Percentiles rank a stretch among this genome's conserved stretches.
Evolutionary conservation across 2,113 vertebrate genomes (phyloP).

Genomic region (Puntigrus tetrazona): DNA sequence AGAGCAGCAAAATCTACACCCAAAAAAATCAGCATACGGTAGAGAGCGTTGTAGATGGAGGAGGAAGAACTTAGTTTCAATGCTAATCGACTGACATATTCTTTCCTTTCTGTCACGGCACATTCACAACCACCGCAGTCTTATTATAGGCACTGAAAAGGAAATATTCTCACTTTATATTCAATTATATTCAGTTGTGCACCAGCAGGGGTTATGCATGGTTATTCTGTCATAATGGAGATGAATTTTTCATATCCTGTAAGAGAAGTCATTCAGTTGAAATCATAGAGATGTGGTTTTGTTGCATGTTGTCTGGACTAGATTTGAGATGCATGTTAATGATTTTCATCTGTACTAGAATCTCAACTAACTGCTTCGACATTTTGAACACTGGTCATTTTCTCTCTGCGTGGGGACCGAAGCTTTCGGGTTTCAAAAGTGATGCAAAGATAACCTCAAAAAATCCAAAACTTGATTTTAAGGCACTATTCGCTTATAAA

Average conservation of each 20-base stretch:
- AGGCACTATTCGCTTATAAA: not conserved
- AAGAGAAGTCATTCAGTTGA: not conserved
- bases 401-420: not conserved
- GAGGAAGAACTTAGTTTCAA: not conserved
- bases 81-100: not conserved
- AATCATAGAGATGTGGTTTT: not conserved
- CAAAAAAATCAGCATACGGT: not conserved
- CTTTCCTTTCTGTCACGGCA: not conserved
- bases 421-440: not conserved
- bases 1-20: not conserved
- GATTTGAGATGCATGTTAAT: not conserved
- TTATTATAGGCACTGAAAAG: not conserved
- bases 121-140: not conserved
- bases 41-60: not conserved
- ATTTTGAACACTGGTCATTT: not conserved
- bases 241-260: slow-evolving; percentile 12
- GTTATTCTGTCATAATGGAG: slow-evolving; percentile 27
- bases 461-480: not conserved
- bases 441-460: not conserved
- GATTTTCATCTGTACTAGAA: not conserved
- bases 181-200: not conserved
- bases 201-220: not conserved
- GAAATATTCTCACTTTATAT: not conserved
- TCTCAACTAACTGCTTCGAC: not conserved
- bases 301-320: not conserved